Base-by-base conservation (phyloP, 30 jellyfish, hydroid and myxozoan genomes). In the Nemopilema nomurai region DNA sequence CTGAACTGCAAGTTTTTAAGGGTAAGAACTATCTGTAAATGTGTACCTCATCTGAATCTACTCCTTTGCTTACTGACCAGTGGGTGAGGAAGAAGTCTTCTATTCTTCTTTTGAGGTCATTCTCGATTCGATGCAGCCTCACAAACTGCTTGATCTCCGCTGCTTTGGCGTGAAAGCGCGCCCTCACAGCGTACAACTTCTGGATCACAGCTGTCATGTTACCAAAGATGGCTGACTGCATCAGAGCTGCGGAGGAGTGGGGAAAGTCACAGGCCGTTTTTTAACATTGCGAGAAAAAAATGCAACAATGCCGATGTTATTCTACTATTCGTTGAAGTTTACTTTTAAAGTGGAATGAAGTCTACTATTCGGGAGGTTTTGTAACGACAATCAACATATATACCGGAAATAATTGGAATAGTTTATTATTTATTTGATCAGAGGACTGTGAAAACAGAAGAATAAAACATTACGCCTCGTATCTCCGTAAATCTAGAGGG, bases 11-110 rank as follows among this genome's bases (percentile, higher is more conserved):
- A n/a, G n/a, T n/a, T n/a, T n/a, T n/a, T n/a, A n/a, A n/a, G n/a
- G n/a, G n/a, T n/a, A n/a, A n/a, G n/a, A n/a, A n/a, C 6, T 41
- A 41, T 41, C 57, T 41, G 6, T 41, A 0, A 62, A 71, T 9
- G 50, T 63, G 9, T 64, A 92, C 98, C 97, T 92, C 98, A 49
- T 92, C 91, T 21, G 97, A 88, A 81, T 92, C 96, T 20, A 92
- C 98, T n/a, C 98, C 98, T 82, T 92, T 92, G 90, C 98, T 92
- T 27, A 92, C 92, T 21, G 97, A 87, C 98, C 98, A 92, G 33
- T 87, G 93, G 1, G 98, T 86, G 25, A 92, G 80, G 57, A 92
- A 92, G 80, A 53, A 92, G 67, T 88, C 97, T 67, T 92, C 97
- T 27, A 92, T 92, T 75, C 98, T 89, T 30, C 96, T 79, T 68